Evolutionary conservation across 1,140 invertebrate species (phyloP), one percentile per base, ranked within the genome.

Genomic region (Heterodera schachtii): DNA sequence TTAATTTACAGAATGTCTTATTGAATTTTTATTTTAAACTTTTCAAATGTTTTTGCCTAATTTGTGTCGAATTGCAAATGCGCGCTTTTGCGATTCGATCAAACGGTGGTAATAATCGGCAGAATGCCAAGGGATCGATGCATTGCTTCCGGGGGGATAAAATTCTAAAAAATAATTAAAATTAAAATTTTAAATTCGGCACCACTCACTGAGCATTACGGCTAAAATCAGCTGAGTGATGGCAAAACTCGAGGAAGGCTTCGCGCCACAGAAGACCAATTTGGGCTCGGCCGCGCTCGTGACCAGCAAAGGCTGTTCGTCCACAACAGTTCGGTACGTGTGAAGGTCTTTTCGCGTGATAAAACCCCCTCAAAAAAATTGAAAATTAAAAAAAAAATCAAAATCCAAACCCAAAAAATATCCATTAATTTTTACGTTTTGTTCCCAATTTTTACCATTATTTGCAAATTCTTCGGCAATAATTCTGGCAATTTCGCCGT

Each of bases 51-150:
- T 41, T 43, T 75, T 86, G 88, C 85, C 85, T 16, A 86, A 76
- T 44, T 76, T 46, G 43, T 93, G 94, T 81, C 96, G 92, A 77
- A 93, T 92, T 0, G 95, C 95, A 88, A 94, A 98, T 0, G 94
- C 95, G 90, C 94, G 95, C 90, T 98, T 98, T 84, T 95, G 94
- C 0, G 95, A 93, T 90, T 98, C 96, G 19, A 94, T 92, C 47
- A 97, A 94, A 81, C 94, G 92, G 87, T 97, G 95, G 90, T 94
- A 95, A 1, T 92, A 90, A 1, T 93, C 77, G 16, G 85, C 75
- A 19, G 84, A 75, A 41, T 86, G 71, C 57, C 71, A 86, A 31
- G 82, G 0, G 44, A 71, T 79, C 8, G 43, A 46, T 46, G 69
- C n/a, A 66, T 84, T 69, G 64, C 73, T 84, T 11, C 81, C 87